Percentiles rank a stretch among this genome's conserved stretches.
Evolutionary conservation across 2,113 vertebrate genomes (phyloP).

Genomic region (Tragelaphus buxtoni): DNA sequence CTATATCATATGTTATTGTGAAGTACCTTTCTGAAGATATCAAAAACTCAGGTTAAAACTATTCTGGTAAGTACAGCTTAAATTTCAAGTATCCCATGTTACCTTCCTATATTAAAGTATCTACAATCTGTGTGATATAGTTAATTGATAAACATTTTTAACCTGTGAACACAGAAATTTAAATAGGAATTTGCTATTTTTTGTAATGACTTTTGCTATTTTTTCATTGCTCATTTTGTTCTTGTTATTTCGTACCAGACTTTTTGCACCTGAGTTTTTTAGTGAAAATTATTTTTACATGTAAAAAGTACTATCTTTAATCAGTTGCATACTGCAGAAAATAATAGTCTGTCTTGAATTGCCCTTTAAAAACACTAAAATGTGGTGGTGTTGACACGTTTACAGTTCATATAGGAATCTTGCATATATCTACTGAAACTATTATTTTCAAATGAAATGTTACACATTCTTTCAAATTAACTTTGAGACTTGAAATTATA

Average conservation of each 20-base stretch:
- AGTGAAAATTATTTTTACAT: conserved; percentile 75
- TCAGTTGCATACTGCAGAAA: conserved; percentile 47
- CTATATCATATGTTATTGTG: conserved; percentile 70
- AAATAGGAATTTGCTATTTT: conserved; percentile 83
- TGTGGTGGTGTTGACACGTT: conserved; percentile 36
- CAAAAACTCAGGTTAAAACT: conserved; percentile 79
- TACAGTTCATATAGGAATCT: conserved; percentile 4
- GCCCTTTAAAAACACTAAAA: conserved; percentile 44
- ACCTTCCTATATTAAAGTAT: conserved; percentile 80
- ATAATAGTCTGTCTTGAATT: conserved; percentile 24
- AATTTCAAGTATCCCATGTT: conserved; percentile 77
- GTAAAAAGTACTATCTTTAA: conserved; percentile 46
- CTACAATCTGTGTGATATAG: conserved; percentile 77
- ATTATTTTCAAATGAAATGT: conserved; percentile 51
- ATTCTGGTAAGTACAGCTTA: conserved; percentile 80
- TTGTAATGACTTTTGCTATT: conserved; percentile 77
- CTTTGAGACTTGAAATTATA: conserved; percentile 39
- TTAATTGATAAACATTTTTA: conserved; percentile 78
- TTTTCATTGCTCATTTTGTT: conserved; percentile 76
- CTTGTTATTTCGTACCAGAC: conserved; percentile 71
- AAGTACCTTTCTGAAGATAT: conserved; percentile 79
- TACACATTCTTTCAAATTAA: conserved; percentile 32
- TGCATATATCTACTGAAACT: not conserved
- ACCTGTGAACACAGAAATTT: conserved; percentile 58
- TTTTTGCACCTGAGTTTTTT: conserved; percentile 64